These are phyloP conservation scores for Bufotes viridis DNA, from an alignment of 2,797 vertebrate genomes.

Conservation along the genomic window DNA sequence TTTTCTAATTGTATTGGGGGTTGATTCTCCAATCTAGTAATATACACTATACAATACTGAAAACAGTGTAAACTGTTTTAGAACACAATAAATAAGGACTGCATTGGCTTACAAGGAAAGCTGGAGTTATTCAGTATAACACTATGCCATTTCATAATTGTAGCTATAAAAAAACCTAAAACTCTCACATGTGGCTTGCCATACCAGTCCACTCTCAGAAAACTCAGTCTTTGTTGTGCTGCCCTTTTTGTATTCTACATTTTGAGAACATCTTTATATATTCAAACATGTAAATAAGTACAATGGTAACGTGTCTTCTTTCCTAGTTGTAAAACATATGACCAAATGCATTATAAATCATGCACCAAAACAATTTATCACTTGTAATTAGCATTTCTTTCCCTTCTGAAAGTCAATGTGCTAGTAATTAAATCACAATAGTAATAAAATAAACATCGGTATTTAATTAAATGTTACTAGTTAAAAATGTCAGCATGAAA, in stretches of 20 bases:
- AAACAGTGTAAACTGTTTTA: not conserved
- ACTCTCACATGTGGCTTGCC: not conserved
- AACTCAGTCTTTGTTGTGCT: slow-evolving; percentile 8
- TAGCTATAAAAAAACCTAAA: not conserved
- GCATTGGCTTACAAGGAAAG: not conserved
- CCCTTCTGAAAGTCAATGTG: slow-evolving; percentile 34
- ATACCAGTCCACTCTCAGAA: not conserved
- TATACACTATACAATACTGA: not conserved
- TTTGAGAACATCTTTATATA: slow-evolving; percentile 46
- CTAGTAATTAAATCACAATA: slow-evolving; percentile 50
- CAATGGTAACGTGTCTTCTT: slow-evolving; percentile 2
- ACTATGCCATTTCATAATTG: not conserved
- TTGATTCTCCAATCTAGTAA: not conserved
- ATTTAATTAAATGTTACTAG: slow-evolving; percentile 42
- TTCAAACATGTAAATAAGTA: slow-evolving; percentile 36
- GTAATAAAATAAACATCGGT: slow-evolving; percentile 37
- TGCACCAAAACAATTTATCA: slow-evolving; percentile 50
- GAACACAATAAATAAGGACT: not conserved
- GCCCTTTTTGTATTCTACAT: slow-evolving; percentile 1
- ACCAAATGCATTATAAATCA: slow-evolving; percentile 15
- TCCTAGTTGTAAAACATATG: slow-evolving; percentile 32
- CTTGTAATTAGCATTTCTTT: slow-evolving; percentile 46
- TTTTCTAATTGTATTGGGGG: not conserved
- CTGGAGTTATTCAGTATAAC: not conserved
- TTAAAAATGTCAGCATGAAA: slow-evolving; percentile 24